A percentile compares a stretch with the other conserved stretches of the same genome.
These are phyloP conservation scores for Borostomias antarcticus DNA, from an alignment of 2,797 vertebrate species.

Conservation along the genomic window DNA sequence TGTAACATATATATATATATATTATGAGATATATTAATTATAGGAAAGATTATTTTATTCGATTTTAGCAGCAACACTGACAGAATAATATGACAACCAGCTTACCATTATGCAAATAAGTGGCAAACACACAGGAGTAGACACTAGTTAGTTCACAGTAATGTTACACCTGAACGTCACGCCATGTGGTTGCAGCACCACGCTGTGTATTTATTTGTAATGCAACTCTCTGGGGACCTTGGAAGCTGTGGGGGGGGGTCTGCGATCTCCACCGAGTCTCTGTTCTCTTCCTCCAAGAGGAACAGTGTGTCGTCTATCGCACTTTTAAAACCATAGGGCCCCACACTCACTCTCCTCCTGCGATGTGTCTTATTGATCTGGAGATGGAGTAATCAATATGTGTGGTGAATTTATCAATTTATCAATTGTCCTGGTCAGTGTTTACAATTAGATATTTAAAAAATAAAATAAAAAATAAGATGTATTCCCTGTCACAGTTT, in stretches of 20 bases:
- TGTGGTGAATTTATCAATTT: constrained; percentile 58
- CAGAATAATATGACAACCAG: constrained; percentile 65
- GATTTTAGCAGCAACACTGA: constrained; percentile 55
- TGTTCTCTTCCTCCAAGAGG: constrained; percentile 74
- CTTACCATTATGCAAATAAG: constrained; percentile 79
- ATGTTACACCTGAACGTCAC: constrained; percentile 23
- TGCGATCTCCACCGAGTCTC: constrained; percentile 46
- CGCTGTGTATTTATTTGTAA: constrained; percentile 37
- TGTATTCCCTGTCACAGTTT: constrained; percentile 75
- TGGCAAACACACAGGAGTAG: constrained; percentile 46
- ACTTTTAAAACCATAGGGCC: constrained; percentile 65
- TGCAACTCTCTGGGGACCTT: constrained; percentile 51
- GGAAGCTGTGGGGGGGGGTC: constrained; percentile 51
- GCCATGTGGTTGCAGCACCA: constrained; percentile 38
- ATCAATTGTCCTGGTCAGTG: constrained; percentile 52
- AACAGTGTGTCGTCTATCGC: constrained; percentile 71
- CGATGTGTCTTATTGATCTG: constrained; percentile 42
- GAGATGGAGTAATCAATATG: constrained; percentile 52
- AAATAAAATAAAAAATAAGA: constrained; percentile 42
- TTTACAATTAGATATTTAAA: constrained; percentile 65
- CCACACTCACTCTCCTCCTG: constrained; percentile 41
- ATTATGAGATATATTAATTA: constrained; percentile 61
- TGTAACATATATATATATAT: constrained; percentile 70
- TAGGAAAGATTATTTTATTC: constrained; percentile 70
- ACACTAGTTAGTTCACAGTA: constrained; percentile 17